Percentiles rank a stretch among this genome's conserved stretches.
These are phyloP conservation scores for Microcebus tavaratra DNA, from an alignment of 2,113 vertebrate genomes.

Conservation along the genomic window DNA sequence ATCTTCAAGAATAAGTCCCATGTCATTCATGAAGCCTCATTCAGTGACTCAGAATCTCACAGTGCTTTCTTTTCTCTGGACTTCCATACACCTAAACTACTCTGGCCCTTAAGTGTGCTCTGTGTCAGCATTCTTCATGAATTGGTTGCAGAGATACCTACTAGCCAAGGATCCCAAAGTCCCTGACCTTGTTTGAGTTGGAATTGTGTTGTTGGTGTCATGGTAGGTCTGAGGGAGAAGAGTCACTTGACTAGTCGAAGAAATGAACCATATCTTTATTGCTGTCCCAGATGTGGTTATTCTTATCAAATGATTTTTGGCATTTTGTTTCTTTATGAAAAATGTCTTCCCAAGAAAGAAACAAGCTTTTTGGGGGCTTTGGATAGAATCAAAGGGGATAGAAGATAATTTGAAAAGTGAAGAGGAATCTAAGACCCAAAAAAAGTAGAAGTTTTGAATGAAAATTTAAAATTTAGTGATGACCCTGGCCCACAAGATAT, in stretches of 20 bases:
- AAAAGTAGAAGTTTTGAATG: neutral
- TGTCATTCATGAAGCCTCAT: neutral
- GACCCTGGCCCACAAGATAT: neutral
- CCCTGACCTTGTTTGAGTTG: neutral
- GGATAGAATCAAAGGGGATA: neutral
- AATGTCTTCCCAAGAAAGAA: neutral
- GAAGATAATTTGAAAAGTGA: neutral
- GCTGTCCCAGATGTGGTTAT: neutral
- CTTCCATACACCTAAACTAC: neutral
- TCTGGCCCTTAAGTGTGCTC: neutral
- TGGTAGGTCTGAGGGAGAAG: neutral
- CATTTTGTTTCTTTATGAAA: constrained; percentile 1
- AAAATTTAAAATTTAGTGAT: neutral
- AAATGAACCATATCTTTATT: neutral
- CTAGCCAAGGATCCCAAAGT: neutral
- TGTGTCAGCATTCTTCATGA: neutral
- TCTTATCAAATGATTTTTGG: neutral
- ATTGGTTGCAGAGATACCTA: neutral
- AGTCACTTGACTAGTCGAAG: neutral
- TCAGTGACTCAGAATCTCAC: neutral
- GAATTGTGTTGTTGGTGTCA: neutral
- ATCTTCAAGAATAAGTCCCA: neutral
- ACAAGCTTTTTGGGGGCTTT: neutral
- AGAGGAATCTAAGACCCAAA: neutral
- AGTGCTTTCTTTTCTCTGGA: neutral